These are phyloP conservation scores for Hoplias malabaricus DNA, from an alignment of 2,113 vertebrate genomes.

Conservation along the genomic window DNA sequence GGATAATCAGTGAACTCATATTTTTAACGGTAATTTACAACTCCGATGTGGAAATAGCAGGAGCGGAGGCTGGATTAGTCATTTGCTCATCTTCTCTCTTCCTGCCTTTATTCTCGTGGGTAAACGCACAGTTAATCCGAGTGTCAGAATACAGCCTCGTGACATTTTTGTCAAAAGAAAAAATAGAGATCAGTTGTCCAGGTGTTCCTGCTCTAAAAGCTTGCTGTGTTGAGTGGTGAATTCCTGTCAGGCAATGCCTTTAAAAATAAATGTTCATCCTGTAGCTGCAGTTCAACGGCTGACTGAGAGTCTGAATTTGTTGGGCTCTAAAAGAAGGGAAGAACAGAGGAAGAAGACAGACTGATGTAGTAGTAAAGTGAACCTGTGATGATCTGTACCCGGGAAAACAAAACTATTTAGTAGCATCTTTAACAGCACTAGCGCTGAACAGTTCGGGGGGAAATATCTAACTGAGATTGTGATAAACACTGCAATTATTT, in stretches of 20 bases:
- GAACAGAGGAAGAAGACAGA: not conserved
- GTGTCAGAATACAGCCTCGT: slow-evolving; percentile 24
- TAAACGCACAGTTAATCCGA: slow-evolving; percentile 39
- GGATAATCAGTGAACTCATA: slow-evolving; percentile 5
- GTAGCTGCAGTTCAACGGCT: not conserved
- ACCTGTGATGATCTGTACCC: too few species aligned
- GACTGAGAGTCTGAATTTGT: not conserved
- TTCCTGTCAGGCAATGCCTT: slow-evolving; percentile 9
- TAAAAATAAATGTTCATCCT: slow-evolving; percentile 18
- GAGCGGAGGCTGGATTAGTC: slow-evolving; percentile 41
- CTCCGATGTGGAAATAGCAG: slow-evolving; percentile 13
- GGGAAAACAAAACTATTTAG: too few species aligned
- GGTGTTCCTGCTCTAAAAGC: not conserved
- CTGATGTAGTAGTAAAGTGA: not conserved
- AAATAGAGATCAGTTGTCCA: slow-evolving; percentile 11
- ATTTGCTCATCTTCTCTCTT: slow-evolving; percentile 34
- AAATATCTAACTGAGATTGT: too few species aligned
- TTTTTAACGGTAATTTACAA: slow-evolving; percentile 31
- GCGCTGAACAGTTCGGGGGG: too few species aligned
- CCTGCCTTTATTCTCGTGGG: slow-evolving; percentile 34
- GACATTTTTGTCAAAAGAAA: not conserved
- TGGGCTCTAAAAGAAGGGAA: not conserved
- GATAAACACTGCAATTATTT: too few species aligned
- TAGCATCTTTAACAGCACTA: too few species aligned
- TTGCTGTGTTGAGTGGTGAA: not conserved